Base-by-base conservation (phyloP, 2,888 invertebrate species). In the Seladonia tumulorum region DNA sequence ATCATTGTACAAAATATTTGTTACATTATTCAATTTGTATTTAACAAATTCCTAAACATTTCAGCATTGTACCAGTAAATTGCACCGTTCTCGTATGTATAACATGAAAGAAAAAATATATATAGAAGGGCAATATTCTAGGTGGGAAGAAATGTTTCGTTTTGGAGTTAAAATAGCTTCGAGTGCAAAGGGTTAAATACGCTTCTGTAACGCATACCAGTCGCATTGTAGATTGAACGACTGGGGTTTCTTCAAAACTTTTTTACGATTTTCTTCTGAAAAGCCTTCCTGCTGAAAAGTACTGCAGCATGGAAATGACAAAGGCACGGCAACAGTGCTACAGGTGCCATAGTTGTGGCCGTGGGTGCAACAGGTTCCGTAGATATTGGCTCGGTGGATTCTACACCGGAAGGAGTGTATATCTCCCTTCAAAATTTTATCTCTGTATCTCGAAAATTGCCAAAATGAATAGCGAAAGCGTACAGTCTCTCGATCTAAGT, bases 271-370 rank as follows among this genome's bases (percentile, higher is more conserved):
- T n/a, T 1, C n/a, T n/a, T 12, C 12, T 10, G 4, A n/a, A 57
- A 49, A 49, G 5, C 7, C 18, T 49, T 49, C n/a, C 10, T 1
- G 12, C 57, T n/a, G n/a, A n/a, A 57, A 10, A 57, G 12, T 57
- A n/a, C 57, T 57, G 10, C 57, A 25, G 5, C n/a, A n/a, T 57
- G 12, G 12, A 57, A 57, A 57, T 57, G 57, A 57, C 4, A 57
- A n/a, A 22, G n/a, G n/a, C 53, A 22, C 22, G 22, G 53, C 5
- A n/a, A 57, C 57, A 0, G 12, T 57, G 57, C 57, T 57, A 57
- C 57, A 57, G 57, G 57, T 57, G 57, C 57, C 57, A 57, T 57
- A 12, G n/a, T 57, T n/a, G 57, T n/a, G n/a, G 57, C 57, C n/a
- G n/a, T 57, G 4, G 57, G n/a, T 57, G 57, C 57, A 57, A 57